phyloP scores from a whole-genome alignment of 1,140 invertebrate genomes.

The Lutraria rhynchaena region DNA sequence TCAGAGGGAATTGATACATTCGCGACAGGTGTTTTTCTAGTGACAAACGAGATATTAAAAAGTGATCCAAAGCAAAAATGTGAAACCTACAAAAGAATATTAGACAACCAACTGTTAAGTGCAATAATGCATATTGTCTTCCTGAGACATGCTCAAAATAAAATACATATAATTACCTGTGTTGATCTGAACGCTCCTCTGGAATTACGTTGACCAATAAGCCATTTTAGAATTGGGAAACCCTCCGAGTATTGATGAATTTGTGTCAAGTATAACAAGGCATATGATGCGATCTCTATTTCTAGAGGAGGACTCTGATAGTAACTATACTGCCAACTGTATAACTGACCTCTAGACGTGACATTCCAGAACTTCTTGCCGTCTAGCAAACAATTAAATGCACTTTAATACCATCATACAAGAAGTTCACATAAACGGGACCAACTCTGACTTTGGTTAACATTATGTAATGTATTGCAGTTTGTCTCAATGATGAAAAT shows the following conservation, averaged over 20 bases:
- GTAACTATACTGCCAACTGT: constrained; percentile 26
- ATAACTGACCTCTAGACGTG: background rate
- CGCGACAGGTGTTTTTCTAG: too few relatives aligned
- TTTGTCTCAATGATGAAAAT: background rate
- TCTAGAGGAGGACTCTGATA: constrained; percentile 84
- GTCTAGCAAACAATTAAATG: background rate
- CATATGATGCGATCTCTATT: constrained; percentile 93
- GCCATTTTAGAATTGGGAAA: constrained; percentile 91
- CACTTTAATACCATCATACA: background rate
- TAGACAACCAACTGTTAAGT: too few relatives aligned
- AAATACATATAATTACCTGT: constrained; percentile 52
- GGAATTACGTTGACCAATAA: constrained; percentile 90
- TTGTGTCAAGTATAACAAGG: constrained; percentile 85
- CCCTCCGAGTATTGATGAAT: constrained; percentile 77
- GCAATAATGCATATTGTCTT: background rate
- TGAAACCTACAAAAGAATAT: too few relatives aligned
- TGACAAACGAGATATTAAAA: too few relatives aligned
- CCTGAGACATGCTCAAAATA: background rate
- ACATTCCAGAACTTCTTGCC: constrained; percentile 37
- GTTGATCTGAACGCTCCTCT: constrained; percentile 91
- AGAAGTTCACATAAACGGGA: background rate
- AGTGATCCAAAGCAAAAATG: too few relatives aligned
- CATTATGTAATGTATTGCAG: background rate
- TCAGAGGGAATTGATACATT: too few relatives aligned
- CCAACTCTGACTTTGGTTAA: background rate